phyloP scores from a whole-genome alignment of 2,113 vertebrate species.

The Phalacrocorax aristotelis region DNA sequence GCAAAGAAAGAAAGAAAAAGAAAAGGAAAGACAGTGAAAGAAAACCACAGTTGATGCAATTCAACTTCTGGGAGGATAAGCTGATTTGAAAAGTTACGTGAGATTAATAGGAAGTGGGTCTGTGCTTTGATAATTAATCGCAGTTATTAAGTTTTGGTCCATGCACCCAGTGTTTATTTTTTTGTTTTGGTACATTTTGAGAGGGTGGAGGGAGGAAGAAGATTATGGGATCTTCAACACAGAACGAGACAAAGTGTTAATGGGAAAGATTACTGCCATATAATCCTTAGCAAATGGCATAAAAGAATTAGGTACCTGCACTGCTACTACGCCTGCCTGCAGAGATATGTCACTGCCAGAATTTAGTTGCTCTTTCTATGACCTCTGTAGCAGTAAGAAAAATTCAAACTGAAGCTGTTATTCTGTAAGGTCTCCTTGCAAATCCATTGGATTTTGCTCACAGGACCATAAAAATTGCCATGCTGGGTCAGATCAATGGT shows the following conservation, averaged over 20 bases:
- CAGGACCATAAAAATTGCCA: constrained; percentile 49
- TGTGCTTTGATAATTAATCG: constrained; percentile 8
- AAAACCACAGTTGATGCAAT: neutral
- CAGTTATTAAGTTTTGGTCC: neutral
- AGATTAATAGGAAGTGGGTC: neutral
- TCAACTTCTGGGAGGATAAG: neutral
- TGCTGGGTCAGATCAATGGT: constrained; percentile 59
- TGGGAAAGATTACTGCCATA: neutral
- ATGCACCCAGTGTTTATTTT: neutral
- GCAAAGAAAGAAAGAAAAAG: neutral
- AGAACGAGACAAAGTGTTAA: neutral
- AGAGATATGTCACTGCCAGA: constrained; percentile 13
- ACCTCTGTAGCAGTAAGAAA: neutral
- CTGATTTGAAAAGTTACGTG: neutral
- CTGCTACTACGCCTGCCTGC: neutral
- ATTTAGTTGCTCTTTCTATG: neutral
- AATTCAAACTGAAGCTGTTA: constrained; percentile 9
- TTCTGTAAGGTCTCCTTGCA: constrained; percentile 23
- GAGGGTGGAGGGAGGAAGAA: neutral
- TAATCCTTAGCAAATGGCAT: constrained; percentile 22
- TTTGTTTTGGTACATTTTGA: neutral
- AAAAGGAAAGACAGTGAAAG: neutral
- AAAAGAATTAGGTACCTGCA: neutral
- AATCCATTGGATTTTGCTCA: constrained; percentile 56
- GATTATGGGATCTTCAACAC: neutral